Base-by-base conservation (phyloP, 2,888 invertebrate species). In the Cephus pulcher region DNA sequence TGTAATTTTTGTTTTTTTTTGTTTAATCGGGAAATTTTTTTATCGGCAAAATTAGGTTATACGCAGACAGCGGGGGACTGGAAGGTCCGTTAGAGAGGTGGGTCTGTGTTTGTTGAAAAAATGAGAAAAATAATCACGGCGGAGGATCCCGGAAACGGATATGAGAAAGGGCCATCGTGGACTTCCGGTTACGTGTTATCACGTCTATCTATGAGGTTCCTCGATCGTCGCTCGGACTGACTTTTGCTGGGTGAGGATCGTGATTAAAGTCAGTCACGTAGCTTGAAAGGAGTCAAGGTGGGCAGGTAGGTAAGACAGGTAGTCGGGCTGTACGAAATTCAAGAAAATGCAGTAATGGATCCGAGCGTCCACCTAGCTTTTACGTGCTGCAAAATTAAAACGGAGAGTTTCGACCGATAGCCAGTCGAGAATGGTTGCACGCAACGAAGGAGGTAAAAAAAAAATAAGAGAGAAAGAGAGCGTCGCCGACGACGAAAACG, bases 401-500 rank as follows among this genome's bases (percentile, higher is more conserved):
- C 23, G 56, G 1, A 2, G 56, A 23, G 9, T 23, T 23, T 23
- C 23, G 56, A 23, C 0, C 56, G 56, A 56, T 9, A 40, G 40
- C 15, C 15, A 40, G 15, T 56, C 56, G 23, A 56, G 56, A 6
- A 56, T 1, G 32, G 71, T 4, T 71, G 71, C 71, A 9, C 71
- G 71, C 71, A 23, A 12, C 1, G 33, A 71, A 9, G 9, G 30
- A 34, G 12, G 71, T 23, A 34, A 71, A 12, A 34, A 15, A 32
- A 33, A 4, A 33, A 4, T 23, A 71, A 71, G 15, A 71, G 11
- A 33, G 71, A 33, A 32, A 23, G 33, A 32, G 71, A 71, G 32
- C 84, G 81, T 81, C 83, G 84, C 75, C 82, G 81, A 80, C 82
- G 82, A 85, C 83, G 84, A 88, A 88, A 86, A 83, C 84, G 82